Evolutionary conservation across 2,113 vertebrate genomes (phyloP), one percentile per base, ranked within the genome.

Genomic region (Psephotus haematonotus): DNA sequence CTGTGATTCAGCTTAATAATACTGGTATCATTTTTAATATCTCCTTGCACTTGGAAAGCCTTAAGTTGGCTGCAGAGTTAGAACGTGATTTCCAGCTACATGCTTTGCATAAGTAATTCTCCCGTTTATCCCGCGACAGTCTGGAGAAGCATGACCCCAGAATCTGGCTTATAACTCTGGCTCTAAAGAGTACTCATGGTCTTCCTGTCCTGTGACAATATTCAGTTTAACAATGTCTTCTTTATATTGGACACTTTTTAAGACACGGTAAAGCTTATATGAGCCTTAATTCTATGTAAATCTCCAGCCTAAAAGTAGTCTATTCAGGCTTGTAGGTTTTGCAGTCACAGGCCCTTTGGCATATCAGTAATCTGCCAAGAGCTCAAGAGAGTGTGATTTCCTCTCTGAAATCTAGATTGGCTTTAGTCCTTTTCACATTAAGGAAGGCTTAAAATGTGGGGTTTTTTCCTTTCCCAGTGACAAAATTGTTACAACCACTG

Each of bases 51-150:
- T 93, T 82, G 86, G 72, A 95, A 95, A 94, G 43, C 69, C 39
- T 75, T 55, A 33, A 64, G 33, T 25, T 91, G 29, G 72, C 80
- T 75, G 19, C 10, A 31, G 52, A 86, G 35, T 60, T 62, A 79
- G 93, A 93, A 79, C 18, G 35, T 78, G 27, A 93, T 74, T 95
- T 92, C 91, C 77, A 92, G 50, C 55, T 79, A 68, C 64, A 29
- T 43, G 62, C 46, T 91, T 92, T 88, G 80, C 79, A 13, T 31
- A 86, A 77, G 59, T 72, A 68, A 94, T 64, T 86, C 27, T 10
- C 28, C 33, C 65, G 81, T 86, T 86, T 75, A 81, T 91, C 16
- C 43, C 13, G 2, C 2, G 2, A 79, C 60, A 85, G 13, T 50
- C 46, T 90, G 77, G 47, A 79, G n/a, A 76, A 82, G 27, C 64